Evolutionary conservation across 1,140 invertebrate genomes (phyloP), one percentile per base, ranked within the genome.

Genomic region (Bombus breviceps): DNA sequence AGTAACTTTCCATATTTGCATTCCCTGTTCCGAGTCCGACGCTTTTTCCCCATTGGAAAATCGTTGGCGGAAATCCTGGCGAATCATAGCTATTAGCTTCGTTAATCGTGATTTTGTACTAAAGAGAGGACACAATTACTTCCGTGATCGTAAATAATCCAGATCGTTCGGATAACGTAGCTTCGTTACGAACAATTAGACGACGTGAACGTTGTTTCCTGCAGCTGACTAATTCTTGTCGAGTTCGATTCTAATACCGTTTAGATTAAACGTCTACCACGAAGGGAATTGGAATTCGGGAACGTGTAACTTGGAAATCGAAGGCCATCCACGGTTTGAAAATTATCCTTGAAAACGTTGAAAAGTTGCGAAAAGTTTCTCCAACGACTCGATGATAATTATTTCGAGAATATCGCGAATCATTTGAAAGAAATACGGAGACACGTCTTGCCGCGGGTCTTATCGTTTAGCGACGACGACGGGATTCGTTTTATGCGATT

Each of bases 141-240:
- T 10, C 13, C 53, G 62, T 41, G 71, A 34, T 88, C 86, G 62
- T 59, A 75, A 88, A 88, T 88, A 88, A 89, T 86, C 80, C 66
- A 68, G 72, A 39, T 34, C 59, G 59, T 47, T 76, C 75, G 57
- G 68, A 41, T 72, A 64, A 59, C 77, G 76, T 25, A 57, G 66
- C 34, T 76, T 86, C 79, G 71, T 88, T 86, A 75, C 75, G 86
- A 86, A 74, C 75, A 73, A 81, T 86, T 76, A 79, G 87, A 81
- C 69, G 69, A 57, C 15, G n/a, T 3, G 25, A 81, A 28, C 68
- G 68, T 32, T 59, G 69, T 53, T 77, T 32, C 78, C 74, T 28
- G n/a, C 34, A 10, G 22, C 25, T 53, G 32, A 53, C 64, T 80
- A 80, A 80, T 80, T 69, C 78, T 69, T 80, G 41, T 22, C 59